phyloP scores from a whole-genome alignment of 1,140 invertebrate genomes.

The Zophobas morio region DNA sequence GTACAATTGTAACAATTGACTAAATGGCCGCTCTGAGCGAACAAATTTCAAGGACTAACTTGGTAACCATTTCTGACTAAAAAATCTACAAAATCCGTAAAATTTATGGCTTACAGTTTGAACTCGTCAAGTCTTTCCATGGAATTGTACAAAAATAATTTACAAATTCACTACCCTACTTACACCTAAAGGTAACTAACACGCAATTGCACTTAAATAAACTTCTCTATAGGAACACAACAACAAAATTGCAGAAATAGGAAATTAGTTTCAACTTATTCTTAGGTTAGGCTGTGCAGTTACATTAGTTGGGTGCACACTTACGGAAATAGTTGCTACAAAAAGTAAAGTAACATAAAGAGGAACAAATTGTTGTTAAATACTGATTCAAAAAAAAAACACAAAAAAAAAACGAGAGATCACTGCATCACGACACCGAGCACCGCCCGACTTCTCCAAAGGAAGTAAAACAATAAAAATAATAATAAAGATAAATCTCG shows the following conservation, averaged over 20 bases:
- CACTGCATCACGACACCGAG: conserved; percentile 1
- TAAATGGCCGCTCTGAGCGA: conserved; percentile 51
- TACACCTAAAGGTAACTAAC: conserved; percentile 53
- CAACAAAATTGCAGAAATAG: conserved; percentile 44
- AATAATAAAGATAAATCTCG: conserved; percentile 46
- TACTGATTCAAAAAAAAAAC: conserved; percentile 47
- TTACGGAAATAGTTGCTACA: conserved; percentile 34
- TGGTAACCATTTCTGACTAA: conserved; percentile 64
- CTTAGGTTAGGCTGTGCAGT: conserved; percentile 49
- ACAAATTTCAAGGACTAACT: conserved; percentile 50
- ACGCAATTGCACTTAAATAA: conserved; percentile 55
- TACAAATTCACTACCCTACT: conserved; percentile 45
- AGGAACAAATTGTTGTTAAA: conserved; percentile 55
- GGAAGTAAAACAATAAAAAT: neutral
- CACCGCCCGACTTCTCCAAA: neutral
- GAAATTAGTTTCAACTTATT: conserved; percentile 50
- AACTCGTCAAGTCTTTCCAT: conserved; percentile 47
- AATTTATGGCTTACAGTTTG: conserved; percentile 47
- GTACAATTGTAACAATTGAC: conserved; percentile 54
- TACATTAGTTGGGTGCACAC: conserved; percentile 46
- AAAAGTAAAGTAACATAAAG: conserved; percentile 44
- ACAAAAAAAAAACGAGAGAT: conserved; percentile 2
- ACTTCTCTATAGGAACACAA: conserved; percentile 54
- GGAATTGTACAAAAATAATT: conserved; percentile 55
- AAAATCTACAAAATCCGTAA: conserved; percentile 48